Evolutionary conservation across 2,797 vertebrate genomes (phyloP).

Genomic region (Cynopterus sphinx): DNA sequence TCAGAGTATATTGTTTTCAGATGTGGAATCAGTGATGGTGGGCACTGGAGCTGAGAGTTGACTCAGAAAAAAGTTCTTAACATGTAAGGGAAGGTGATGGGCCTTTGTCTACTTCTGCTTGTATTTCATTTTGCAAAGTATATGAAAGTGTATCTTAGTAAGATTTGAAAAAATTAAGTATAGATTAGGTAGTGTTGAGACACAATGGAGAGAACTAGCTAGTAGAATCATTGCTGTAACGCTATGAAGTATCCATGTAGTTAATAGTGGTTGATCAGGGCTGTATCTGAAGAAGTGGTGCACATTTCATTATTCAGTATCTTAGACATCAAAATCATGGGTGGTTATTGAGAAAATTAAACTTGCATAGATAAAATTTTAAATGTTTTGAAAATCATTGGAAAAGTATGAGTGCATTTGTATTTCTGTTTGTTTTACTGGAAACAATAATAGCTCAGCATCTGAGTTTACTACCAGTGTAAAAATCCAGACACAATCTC

Average conservation of each 20-base stretch:
- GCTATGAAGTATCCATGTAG: fast-evolving
- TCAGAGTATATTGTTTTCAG: background rate
- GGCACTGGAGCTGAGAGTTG: background rate
- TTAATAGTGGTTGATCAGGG: too few relatives aligned
- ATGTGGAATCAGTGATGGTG: background rate
- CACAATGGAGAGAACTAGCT: background rate
- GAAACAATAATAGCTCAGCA: background rate
- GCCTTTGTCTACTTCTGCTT: background rate
- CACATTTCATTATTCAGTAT: background rate
- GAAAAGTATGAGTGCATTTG: background rate
- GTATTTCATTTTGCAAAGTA: background rate
- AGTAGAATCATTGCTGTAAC: background rate
- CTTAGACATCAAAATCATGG: background rate
- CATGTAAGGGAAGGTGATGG: background rate
- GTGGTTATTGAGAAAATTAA: background rate
- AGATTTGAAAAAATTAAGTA: background rate
- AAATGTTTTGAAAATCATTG: background rate
- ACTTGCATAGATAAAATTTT: background rate
- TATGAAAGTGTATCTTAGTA: background rate
- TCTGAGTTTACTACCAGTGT: background rate
- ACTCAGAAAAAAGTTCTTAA: background rate
- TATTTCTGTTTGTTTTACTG: background rate
- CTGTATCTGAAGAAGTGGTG: fast-evolving
- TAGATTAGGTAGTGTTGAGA: background rate
- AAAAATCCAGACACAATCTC: background rate